Base-by-base conservation (phyloP, 2,797 vertebrate species). In the Sibirionetta formosa region DNA sequence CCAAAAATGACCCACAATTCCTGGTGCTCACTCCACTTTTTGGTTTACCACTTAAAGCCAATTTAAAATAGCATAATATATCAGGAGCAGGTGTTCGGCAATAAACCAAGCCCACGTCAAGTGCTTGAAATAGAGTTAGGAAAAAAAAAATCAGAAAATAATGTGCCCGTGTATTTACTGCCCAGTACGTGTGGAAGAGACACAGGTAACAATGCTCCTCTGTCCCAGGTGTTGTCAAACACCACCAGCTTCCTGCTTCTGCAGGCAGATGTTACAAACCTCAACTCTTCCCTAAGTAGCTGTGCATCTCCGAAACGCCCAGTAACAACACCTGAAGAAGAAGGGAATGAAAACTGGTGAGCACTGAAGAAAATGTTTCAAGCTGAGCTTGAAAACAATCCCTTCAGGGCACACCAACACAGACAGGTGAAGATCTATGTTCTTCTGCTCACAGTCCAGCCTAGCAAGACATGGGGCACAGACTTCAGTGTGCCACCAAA, bases 221-320 rank as follows among this genome's bases (percentile, higher is more conserved):
- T 0, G 0, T 1, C 3, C 36, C 8, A 53, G 53, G 22, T 38
- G 31, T 15, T 60, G 60, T 35, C 75, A 82, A 69, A 66, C 0
- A 1, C n/a, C 23, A 11, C 7, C 1, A 0, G 33, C 70, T 92
- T 82, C 35, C 90, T 92, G 35, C 44, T 80, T 77, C 83, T 2
- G 11, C 63, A n/a, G 11, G 54, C 58, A 84, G 86, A 64, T 88
- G 73, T 46, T 60, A 33, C 64, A 93, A 79, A 71, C 78, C 56
- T 90, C 83, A 46, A 11, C 8, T 71, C 71, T 17, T 80, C 77
- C 75, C 38, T 63, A 14, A 73, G 70, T 29, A 40, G 51, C 22
- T 86, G 33, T 93, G 19, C 69, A 29, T 11, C 71, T 73, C 83
- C 1, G 1, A 73, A 86, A 61, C 9, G 42, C 23, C 9, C 29